phyloP scores from a whole-genome alignment of 2,888 invertebrate species.

The Calameuta idolon region DNA sequence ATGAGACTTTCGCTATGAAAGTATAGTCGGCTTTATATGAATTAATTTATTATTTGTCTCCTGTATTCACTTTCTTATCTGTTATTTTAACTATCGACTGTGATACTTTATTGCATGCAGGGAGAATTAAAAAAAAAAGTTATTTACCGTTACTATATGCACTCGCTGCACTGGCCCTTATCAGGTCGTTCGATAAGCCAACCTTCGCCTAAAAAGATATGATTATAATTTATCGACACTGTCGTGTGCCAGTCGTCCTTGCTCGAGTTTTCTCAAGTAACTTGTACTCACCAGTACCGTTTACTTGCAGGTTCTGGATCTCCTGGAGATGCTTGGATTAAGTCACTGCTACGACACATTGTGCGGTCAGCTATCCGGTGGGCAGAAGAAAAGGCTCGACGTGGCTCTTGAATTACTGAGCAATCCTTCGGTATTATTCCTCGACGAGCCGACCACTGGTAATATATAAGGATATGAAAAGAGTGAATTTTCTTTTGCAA shows the following conservation, averaged over 20 bases:
- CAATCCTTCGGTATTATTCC: slow-evolving; percentile 88
- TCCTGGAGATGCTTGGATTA: slow-evolving; percentile 79
- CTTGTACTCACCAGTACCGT: neutral
- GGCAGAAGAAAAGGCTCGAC: slow-evolving; percentile 84
- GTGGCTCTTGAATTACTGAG: slow-evolving; percentile 87
- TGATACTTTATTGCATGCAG: neutral
- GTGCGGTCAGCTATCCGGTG: slow-evolving; percentile 83
- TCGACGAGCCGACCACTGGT: slow-evolving; percentile 87
- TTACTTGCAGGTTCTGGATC: slow-evolving; percentile 76
- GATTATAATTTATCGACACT: too few relatives aligned
- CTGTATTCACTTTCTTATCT: neutral
- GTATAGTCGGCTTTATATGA: neutral
- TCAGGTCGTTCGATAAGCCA: neutral
- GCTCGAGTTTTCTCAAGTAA: neutral
- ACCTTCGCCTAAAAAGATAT: slow-evolving; percentile 2
- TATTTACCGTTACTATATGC: neutral
- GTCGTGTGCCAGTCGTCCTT: neutral
- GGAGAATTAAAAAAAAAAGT: neutral
- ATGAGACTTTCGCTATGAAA: neutral
- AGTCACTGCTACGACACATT: slow-evolving; percentile 77
- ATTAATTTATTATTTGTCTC: neutral
- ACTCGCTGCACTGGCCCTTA: neutral
- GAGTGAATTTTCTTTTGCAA: neutral
- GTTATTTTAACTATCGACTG: neutral
- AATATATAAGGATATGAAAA: slow-evolving; percentile 14